Evolutionary conservation across 2,888 invertebrate genomes (phyloP), one percentile per base, ranked within the genome.

Genomic region (Dicycla oo): DNA sequence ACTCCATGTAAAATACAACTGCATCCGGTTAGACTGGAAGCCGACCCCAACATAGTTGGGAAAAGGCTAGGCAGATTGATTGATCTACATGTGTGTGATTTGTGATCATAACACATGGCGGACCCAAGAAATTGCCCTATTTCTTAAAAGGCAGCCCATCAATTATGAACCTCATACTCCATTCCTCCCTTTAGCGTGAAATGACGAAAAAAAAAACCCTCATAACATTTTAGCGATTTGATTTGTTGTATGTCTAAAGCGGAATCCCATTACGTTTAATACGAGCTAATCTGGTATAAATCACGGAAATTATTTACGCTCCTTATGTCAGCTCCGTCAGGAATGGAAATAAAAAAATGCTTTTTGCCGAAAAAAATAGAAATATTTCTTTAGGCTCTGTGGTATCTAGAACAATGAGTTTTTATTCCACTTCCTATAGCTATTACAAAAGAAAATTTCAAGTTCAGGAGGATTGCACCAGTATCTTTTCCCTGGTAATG

Each of bases 251-350:
- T 65, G 15, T 69, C 54, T 73, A 26, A 54, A 64, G 49, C 51
- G 54, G 3, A 65, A 61, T 70, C 47, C 53, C 40, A 64, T 80
- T 63, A 40, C 56, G 15, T 67, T 72, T 54, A 49, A 64, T 58
- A 51, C 49, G 26, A n/a, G 30, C 8, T 68, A 49, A 56, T 58
- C 43, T 56, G 51, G 30, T 56, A 64, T 67, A 54, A 80, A 74
- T 70, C 61, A 72, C 53, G 60, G 38, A 63, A 76, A 78, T 78
- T 72, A 69, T 78, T 74, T 69, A 73, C 67, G 69, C 61, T 73
- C 40, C 38, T 60, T 30, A 54, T 69, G 26, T 64, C 64, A 58
- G 62, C 62, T 58, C 20, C 56, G 51, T 66, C 47, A 63, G 47
- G 18, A 71, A 53, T 54, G 26, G 58, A 64, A 76, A 71, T 70